phyloP scores from a whole-genome alignment of 2,797 vertebrate species.

The Xiphorhynchus erythropygius region DNA sequence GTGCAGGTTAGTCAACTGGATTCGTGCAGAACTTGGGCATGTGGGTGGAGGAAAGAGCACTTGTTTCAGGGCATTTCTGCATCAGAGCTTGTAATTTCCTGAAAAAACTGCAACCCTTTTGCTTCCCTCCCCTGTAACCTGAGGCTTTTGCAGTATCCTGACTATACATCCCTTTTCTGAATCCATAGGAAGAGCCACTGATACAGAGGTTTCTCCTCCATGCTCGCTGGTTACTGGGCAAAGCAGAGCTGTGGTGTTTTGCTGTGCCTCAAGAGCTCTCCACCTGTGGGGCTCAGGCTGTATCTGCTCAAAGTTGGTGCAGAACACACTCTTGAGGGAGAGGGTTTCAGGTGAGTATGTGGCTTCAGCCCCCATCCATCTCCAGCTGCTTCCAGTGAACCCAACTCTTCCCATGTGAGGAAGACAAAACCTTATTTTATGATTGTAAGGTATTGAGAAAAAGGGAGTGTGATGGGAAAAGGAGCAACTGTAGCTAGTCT shows the following conservation, averaged over 20 bases:
- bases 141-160: background rate
- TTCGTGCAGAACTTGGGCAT: background rate
- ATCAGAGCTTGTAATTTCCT: background rate
- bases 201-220: background rate
- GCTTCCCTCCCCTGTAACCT: fast-evolving
- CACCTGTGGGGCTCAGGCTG: background rate
- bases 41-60: background rate
- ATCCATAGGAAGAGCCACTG: background rate
- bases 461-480: background rate
- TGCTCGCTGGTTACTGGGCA: background rate
- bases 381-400: background rate
- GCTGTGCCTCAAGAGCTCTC: background rate
- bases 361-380: background rate
- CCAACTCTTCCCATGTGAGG: background rate
- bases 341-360: background rate
- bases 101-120: background rate
- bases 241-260: background rate
- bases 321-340: background rate
- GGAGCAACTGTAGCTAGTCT: background rate
- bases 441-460: background rate
- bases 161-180: background rate
- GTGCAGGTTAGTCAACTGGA: background rate
- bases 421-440: background rate
- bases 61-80: background rate
- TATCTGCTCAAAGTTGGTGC: background rate